Evolutionary conservation across 2,888 invertebrate species (phyloP).

Genomic region (Dasysyrphus albostriatus): DNA sequence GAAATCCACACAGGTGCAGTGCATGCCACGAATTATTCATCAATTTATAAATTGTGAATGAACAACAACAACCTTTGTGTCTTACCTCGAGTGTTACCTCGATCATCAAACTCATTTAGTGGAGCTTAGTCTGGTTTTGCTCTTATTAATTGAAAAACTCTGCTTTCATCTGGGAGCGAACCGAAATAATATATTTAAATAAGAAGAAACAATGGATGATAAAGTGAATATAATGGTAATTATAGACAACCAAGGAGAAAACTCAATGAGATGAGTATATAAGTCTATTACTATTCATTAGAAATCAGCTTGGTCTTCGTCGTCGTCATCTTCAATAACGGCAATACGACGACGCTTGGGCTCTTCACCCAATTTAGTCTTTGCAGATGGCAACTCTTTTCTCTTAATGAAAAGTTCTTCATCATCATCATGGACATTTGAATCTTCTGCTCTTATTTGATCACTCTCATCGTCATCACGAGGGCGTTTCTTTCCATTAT

Average conservation of each 20-base stretch:
- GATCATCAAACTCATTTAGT: too few species aligned
- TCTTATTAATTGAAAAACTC: too few species aligned
- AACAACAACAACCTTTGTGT: too few species aligned
- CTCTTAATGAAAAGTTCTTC: slow-evolving; percentile 80
- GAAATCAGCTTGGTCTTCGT: slow-evolving; percentile 74
- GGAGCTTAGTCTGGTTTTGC: too few species aligned
- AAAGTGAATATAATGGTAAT: background rate
- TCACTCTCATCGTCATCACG: slow-evolving; percentile 60
- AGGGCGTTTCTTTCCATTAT: slow-evolving; percentile 39
- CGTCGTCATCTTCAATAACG: slow-evolving; percentile 82
- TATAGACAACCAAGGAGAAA: background rate
- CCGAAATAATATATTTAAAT: background rate
- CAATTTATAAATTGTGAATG: too few species aligned
- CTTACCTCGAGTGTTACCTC: too few species aligned
- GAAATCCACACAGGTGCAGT: too few species aligned
- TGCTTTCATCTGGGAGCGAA: too few species aligned
- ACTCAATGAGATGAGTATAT: background rate
- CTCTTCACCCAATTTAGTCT: slow-evolving; percentile 71
- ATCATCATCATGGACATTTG: slow-evolving; percentile 77
- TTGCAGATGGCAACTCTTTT: slow-evolving; percentile 76
- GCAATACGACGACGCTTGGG: slow-evolving; percentile 82
- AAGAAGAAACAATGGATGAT: background rate
- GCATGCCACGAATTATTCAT: too few species aligned
- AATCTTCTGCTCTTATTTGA: background rate
- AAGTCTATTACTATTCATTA: background rate